These are phyloP conservation scores for Conus betulinus DNA, from an alignment of 1,140 invertebrate genomes.

Conservation along the genomic window DNA sequence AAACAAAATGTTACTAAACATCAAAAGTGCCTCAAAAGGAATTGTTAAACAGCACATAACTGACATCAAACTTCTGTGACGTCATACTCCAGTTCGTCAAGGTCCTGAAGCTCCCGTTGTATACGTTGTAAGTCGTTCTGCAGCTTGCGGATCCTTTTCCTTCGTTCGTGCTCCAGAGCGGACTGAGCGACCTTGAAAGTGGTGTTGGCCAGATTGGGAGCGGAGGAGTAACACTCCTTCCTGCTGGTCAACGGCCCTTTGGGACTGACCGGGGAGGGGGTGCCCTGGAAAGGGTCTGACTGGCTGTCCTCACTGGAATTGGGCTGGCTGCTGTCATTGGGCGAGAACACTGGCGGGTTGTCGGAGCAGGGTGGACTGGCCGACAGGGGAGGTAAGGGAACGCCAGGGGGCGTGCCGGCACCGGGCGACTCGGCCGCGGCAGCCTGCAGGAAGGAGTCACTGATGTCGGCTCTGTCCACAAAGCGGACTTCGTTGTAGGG, in stretches of 20 bases:
- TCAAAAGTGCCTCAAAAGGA: not conserved
- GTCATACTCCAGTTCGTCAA: conserved; percentile 56
- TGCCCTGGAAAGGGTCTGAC: not conserved
- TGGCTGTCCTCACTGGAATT: not conserved
- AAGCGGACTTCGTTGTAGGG: conserved; percentile 37
- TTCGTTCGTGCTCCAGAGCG: conserved; percentile 43
- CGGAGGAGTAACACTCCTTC: not conserved
- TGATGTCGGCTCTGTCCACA: not conserved
- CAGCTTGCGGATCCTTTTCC: conserved; percentile 52
- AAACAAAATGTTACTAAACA: not conserved
- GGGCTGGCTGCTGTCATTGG: not conserved
- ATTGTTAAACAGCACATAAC: not conserved
- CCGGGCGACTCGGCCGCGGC: not conserved
- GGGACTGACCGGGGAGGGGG: not conserved
- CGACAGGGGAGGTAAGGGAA: not conserved
- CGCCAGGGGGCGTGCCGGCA: not conserved
- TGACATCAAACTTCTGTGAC: conserved; percentile 54
- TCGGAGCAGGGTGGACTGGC: not conserved
- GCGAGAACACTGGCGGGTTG: not conserved
- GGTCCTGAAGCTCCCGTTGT: conserved; percentile 53
- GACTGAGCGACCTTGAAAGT: conserved; percentile 36
- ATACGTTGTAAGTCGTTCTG: conserved; percentile 55
- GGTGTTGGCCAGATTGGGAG: not conserved
- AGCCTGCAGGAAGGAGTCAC: not conserved
- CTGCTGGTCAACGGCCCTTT: too few species aligned